Evolutionary conservation across 2,113 vertebrate genomes (phyloP).

Genomic region (Rhinolophus ferrumequinum): DNA sequence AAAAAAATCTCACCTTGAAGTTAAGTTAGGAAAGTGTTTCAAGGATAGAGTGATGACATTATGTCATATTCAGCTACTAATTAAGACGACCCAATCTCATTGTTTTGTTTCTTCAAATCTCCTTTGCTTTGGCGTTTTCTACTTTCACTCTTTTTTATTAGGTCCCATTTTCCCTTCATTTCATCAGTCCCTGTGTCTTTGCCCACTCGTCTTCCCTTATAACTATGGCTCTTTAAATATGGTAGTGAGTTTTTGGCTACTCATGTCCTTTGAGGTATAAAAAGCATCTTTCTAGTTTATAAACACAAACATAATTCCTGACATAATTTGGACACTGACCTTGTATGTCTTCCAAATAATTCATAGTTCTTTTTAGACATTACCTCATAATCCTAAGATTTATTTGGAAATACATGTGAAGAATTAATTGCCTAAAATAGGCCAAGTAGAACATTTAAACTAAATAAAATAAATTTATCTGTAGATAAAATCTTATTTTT

Average conservation of each 20-base stretch:
- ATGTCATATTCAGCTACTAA: not conserved
- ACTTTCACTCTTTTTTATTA: not conserved
- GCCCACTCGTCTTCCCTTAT: not conserved
- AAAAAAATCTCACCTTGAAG: not conserved
- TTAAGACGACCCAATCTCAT: not conserved
- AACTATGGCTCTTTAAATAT: not conserved
- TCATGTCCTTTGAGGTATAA: not conserved
- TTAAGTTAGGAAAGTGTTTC: not conserved
- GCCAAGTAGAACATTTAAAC: slow-evolving; percentile 18
- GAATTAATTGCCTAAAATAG: slow-evolving; percentile 67
- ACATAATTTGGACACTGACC: slow-evolving; percentile 34
- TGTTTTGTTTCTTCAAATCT: not conserved
- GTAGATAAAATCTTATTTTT: slow-evolving; percentile 1
- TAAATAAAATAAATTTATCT: slow-evolving; percentile 54
- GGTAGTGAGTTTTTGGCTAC: not conserved
- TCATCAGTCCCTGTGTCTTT: not conserved
- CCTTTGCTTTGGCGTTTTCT: not conserved
- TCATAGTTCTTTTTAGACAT: slow-evolving; percentile 65
- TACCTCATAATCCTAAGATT: slow-evolving; percentile 65
- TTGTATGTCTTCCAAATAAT: slow-evolving; percentile 51
- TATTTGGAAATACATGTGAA: slow-evolving; percentile 49
- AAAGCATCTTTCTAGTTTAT: slow-evolving; percentile 6
- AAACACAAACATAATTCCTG: not conserved
- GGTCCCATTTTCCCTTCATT: not conserved
- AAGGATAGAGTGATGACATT: not conserved